These are phyloP conservation scores for Pempheris klunzingeri DNA, from an alignment of 2,797 vertebrate genomes.

Conservation along the genomic window DNA sequence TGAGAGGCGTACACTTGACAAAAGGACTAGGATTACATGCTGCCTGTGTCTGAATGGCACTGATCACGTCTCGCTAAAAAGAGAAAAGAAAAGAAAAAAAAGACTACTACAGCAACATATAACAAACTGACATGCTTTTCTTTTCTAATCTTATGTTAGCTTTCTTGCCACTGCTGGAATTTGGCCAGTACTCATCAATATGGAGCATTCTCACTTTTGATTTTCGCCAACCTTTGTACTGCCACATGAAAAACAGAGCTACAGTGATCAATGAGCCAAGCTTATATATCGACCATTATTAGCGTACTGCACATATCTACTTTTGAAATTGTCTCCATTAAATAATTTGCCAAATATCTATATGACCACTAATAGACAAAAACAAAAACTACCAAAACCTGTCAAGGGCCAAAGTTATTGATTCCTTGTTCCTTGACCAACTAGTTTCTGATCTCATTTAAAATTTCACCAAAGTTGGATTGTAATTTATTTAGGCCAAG, in stretches of 20 bases:
- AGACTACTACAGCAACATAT: background rate
- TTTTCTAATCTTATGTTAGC: background rate
- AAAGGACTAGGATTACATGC: conserved; percentile 11
- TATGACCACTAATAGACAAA: too few relatives aligned
- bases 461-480: background rate
- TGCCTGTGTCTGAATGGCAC: background rate
- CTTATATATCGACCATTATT: too few relatives aligned
- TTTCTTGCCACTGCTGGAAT: background rate
- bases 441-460: background rate
- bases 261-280: too few relatives aligned
- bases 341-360: too few relatives aligned
- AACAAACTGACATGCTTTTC: background rate
- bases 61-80: background rate
- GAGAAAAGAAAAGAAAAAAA: background rate
- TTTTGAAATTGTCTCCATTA: too few relatives aligned
- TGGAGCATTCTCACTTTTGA: background rate
- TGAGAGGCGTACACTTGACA: conserved; percentile 1
- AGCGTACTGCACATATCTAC: too few relatives aligned
- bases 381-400: too few relatives aligned
- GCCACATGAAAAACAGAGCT: too few relatives aligned
- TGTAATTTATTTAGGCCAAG: background rate
- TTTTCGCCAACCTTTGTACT: too few relatives aligned
- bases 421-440: background rate
- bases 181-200: too few relatives aligned
- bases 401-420: too few relatives aligned